A percentile compares a stretch with the other conserved stretches of the same genome.
Evolutionary conservation across 92 coral and sea anemone genomes (phyloP).

Genomic region (Muricea muricata): DNA sequence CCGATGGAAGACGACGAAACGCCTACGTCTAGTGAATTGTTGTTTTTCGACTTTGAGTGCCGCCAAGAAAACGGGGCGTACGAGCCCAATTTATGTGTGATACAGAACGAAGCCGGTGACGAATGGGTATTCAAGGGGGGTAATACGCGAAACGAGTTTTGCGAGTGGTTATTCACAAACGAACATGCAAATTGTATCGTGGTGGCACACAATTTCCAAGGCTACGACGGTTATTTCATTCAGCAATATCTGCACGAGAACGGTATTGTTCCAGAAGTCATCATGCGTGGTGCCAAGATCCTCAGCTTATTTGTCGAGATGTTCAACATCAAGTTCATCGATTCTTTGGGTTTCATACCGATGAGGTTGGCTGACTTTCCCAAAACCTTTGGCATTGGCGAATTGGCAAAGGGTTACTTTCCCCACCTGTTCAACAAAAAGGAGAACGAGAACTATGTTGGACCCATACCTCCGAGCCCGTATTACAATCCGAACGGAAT

Average conservation of each 20-base stretch:
- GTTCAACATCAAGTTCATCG: too few relatives aligned
- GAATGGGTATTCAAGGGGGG: too few relatives aligned
- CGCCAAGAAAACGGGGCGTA: background rate
- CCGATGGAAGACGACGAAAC: too few relatives aligned
- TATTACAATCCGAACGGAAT: background rate
- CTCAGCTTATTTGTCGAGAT: too few relatives aligned
- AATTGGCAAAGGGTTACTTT: slow-evolving; percentile 41
- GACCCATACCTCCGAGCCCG: slow-evolving; percentile 32
- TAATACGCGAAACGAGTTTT: background rate
- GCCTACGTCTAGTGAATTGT: too few relatives aligned
- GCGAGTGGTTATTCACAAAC: background rate
- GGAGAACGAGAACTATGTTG: slow-evolving; percentile 23
- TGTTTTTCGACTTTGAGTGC: too few relatives aligned
- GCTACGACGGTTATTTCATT: background rate
- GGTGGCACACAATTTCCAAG: background rate
- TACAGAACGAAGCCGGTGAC: too few relatives aligned
- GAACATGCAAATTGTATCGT: background rate
- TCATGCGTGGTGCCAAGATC: background rate
- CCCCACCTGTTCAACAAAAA: background rate
- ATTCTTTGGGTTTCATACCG: background rate
- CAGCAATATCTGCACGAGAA: background rate
- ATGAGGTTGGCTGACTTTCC: background rate
- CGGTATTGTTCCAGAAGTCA: background rate
- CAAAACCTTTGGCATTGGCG: slow-evolving; percentile 3
- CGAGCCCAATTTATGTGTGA: background rate